A percentile compares a stretch with the other conserved stretches of the same genome.
phyloP scores from a whole-genome alignment of 2,888 invertebrate genomes.

The Scaptomyza reducta region DNA sequence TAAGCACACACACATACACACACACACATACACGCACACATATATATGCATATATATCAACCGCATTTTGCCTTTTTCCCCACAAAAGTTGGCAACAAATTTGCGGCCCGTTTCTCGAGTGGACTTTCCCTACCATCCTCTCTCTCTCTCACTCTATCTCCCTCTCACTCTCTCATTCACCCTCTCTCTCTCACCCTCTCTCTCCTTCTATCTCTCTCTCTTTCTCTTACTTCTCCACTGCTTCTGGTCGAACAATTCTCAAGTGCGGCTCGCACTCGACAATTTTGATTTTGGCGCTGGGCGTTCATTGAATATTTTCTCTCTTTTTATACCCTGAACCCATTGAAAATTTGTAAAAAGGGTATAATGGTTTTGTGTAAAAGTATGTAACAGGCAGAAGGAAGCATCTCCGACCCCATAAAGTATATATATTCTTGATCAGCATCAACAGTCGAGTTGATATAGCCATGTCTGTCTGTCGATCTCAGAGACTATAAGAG shows the following conservation, averaged over 20 bases:
- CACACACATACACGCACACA: slow-evolving; percentile 3
- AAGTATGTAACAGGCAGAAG: too few species aligned
- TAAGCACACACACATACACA: neutral
- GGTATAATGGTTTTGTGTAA: too few species aligned
- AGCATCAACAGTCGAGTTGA: too few species aligned
- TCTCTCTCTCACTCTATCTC: slow-evolving; percentile 3
- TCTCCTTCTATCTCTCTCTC: slow-evolving; percentile 3
- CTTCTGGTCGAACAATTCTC: slow-evolving; percentile 34
- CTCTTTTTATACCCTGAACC: slow-evolving; percentile 55
- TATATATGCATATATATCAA: slow-evolving; percentile 10
- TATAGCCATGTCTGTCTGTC: too few species aligned
- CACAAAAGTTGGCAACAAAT: slow-evolving; percentile 78
- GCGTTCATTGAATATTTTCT: slow-evolving; percentile 63
- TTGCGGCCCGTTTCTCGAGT: slow-evolving; percentile 68
- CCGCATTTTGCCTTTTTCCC: slow-evolving; percentile 30
- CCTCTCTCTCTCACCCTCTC: neutral
- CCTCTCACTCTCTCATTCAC: too few species aligned
- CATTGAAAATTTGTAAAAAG: too few species aligned
- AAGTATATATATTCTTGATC: too few species aligned
- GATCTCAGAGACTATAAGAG: too few species aligned
- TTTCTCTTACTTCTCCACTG: neutral
- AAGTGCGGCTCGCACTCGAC: slow-evolving; percentile 76
- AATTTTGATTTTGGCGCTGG: slow-evolving; percentile 60
- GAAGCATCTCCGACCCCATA: too few species aligned
- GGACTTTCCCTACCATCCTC: slow-evolving; percentile 12